phyloP scores from a whole-genome alignment of 2,888 invertebrate genomes.

The Gnatocerus cornutus region DNA sequence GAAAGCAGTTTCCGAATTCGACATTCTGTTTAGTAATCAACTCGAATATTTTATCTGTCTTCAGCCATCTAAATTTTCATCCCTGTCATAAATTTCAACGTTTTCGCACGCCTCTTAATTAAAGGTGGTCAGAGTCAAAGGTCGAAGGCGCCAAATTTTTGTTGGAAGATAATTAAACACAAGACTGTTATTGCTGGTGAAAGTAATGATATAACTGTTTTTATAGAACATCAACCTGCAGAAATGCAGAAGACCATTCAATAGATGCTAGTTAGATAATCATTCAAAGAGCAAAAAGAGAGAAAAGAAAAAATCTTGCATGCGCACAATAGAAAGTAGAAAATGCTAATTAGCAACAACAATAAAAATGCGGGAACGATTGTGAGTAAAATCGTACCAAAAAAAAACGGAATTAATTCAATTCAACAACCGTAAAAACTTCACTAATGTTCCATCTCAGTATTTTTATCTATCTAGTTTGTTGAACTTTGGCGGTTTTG shows the following conservation, averaged over 20 bases:
- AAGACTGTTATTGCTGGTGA: conserved; percentile 11
- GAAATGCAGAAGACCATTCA: conserved; percentile 13
- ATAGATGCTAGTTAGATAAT: conserved; percentile 24
- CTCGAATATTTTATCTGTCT: no score
- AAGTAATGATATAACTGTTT: conserved; percentile 33
- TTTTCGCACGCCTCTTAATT: no score
- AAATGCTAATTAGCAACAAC: conserved; percentile 18
- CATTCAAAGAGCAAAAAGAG: conserved; percentile 13
- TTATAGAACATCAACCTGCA: conserved; percentile 4
- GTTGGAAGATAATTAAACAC: conserved; percentile 15
- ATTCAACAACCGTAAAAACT: conserved; percentile 20
- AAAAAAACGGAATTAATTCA: conserved; percentile 14
- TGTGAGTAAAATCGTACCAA: conserved; percentile 17
- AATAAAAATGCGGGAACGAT: conserved; percentile 18
- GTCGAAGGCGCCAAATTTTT: no score
- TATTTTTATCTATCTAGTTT: conserved; percentile 39
- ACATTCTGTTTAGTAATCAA: no score
- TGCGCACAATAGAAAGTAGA: conserved; percentile 36
- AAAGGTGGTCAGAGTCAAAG: no score
- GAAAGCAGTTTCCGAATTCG: no score
- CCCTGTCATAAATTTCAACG: no score
- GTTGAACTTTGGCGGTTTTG: conserved; percentile 31
- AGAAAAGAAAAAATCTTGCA: conserved; percentile 27
- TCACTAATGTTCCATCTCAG: conserved; percentile 13
- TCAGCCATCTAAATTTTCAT: no score